Evolutionary conservation across 2,797 vertebrate species (phyloP), one percentile per base, ranked within the genome.

Genomic region (Amblyraja radiata): DNA sequence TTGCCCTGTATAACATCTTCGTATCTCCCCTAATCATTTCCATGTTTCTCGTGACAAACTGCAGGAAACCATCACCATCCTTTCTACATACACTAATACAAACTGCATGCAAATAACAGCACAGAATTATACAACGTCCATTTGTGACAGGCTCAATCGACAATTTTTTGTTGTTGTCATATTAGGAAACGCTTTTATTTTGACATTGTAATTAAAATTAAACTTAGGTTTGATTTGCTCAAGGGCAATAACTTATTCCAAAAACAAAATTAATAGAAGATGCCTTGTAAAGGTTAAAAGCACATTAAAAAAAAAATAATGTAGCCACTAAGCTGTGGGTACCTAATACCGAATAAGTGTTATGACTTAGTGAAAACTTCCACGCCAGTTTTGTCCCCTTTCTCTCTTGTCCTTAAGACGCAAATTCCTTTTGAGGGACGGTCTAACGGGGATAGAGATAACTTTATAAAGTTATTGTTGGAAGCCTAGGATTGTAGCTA

Each of bases 151-250:
- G 46, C 68, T 39, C 13, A 74, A 16, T 46, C 32, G 90, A 23
- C 6, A n/a, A 16, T 25, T 91, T 54, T 54, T 54, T 54, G 46
- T 46, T 46, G 36, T 91, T 91, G 23, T 91, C 32, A 54, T 46
- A 90, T 71, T 28, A 23, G 32, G 21, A 25, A 84, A 74, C 16
- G n/a, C 5, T 13, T 39, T 71, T 25, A 73, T 73, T 74, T 91
- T 9, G 58, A 90, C 14, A 16, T 71, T 65, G 58, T 58, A 32
- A 71, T 39, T 91, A 74, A 65, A 36, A 73, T 91, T 74, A 54
- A 46, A 91, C 23, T 36, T 88, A 74, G 88, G 32, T 46, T 73
- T 90, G 58, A 90, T 23, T 90, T 73, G 90, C 73, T 91, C 32
- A 91, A 46, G 71, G 6, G 1, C 16, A 74, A 21, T 74, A 74